Base-by-base conservation (phyloP, 2,113 vertebrate genomes). In the Mobula birostris region DNA sequence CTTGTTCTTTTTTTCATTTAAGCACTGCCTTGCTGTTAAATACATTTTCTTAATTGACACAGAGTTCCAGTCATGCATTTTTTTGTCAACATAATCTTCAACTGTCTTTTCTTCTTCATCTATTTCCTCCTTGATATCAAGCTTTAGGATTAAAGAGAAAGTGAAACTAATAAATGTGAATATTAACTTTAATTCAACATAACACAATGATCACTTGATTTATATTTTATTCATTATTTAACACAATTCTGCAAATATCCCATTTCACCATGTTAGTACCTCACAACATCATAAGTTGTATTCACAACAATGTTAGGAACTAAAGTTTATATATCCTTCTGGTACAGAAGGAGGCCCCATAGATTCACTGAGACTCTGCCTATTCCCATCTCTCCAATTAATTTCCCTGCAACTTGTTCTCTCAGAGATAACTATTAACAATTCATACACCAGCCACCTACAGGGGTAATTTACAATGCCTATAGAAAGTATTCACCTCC, bases 101-200 rank as follows among this genome's bases (percentile, higher is more conserved):
- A 99, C 95, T 17, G 97, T 98, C 95, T 97, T 97, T 94, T 98
- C 98, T 95, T 99, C 98, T 85, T 99, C 98, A 94, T 99, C 98
- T 63, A 99, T 98, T 96, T 99, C 98, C 58, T 98, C 97, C 96
- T 97, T 98, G 95, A 98, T 96, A 94, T 97, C 97, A 95, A 99
- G 96, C 98, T 99, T 95, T 94, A 94, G 93, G 94, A 87, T 95
- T 40, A 94, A 74, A 58, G 94, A 19, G 66, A 66, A 88, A 88
- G 85, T 90, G 14, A 32, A 90, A 66, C n/a, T 70, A 70, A 70
- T 70, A 70, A 11, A 11, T 11, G 68, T 70, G 68, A 70, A 70
- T 80, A 83, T 56, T 17, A 48, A 27, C 29, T 63, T 29, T 7
- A n/a, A 66, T 88, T 61, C 24, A 87, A n/a, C 12, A 87, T 8